These are phyloP conservation scores for Acronicta alni DNA, from an alignment of 2,888 invertebrate species.

Conservation along the genomic window DNA sequence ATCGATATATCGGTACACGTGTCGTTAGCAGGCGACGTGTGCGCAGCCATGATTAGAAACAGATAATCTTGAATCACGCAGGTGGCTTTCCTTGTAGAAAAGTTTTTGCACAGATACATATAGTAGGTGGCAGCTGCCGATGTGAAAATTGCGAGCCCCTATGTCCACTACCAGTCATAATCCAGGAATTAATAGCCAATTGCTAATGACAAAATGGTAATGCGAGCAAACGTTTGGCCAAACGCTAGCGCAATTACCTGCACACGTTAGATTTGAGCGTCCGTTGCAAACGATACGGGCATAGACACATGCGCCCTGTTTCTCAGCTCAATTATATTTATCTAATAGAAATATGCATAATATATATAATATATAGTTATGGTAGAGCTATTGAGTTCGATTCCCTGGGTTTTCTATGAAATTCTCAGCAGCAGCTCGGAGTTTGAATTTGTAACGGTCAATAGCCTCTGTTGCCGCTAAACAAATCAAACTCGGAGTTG, in stretches of 20 bases:
- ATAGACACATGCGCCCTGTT: constrained; percentile 72
- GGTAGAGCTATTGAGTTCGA: too few species aligned
- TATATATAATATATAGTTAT: too few species aligned
- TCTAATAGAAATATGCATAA: background rate
- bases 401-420: too few species aligned
- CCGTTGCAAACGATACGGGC: constrained; percentile 80
- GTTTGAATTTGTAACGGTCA: too few species aligned
- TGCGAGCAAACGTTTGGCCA: constrained; percentile 78
- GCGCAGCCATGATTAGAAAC: constrained; percentile 50
- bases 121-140: constrained; percentile 72
- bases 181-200: constrained; percentile 86
- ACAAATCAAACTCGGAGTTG: too few species aligned
- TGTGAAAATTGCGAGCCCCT: constrained; percentile 87
- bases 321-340: constrained; percentile 28
- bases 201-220: constrained; percentile 87
- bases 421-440: too few species aligned
- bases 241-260: constrained; percentile 74
- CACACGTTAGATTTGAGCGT: constrained; percentile 75
- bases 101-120: constrained; percentile 85
- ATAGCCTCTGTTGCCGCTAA: too few species aligned
- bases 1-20: constrained; percentile 37
- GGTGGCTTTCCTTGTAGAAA: constrained; percentile 83
- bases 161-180: constrained; percentile 81
- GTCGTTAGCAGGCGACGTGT: constrained; percentile 29
- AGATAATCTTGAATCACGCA: constrained; percentile 69